phyloP scores from a whole-genome alignment of 1,140 invertebrate species.

The Formica exsecta region DNA sequence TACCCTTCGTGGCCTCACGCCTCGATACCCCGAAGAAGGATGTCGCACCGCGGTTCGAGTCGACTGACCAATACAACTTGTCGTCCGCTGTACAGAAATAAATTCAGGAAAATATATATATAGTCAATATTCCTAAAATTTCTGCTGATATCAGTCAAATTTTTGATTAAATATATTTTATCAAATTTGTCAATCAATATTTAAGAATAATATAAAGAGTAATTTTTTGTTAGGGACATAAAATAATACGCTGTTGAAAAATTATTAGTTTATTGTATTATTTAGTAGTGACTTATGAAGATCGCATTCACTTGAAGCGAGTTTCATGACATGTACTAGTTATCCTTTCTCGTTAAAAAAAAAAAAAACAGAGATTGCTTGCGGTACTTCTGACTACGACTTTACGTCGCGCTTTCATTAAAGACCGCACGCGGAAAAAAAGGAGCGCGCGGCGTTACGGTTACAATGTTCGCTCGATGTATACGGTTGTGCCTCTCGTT shows the following conservation, averaged over 20 bases:
- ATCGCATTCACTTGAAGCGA: not conserved
- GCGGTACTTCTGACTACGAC: constrained; percentile 13
- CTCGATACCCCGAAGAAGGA: constrained; percentile 68
- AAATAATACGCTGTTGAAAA: no score
- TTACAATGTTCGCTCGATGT: constrained; percentile 51
- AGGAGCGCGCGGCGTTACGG: constrained; percentile 85
- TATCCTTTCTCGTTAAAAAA: constrained; percentile 23
- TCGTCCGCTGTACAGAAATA: not conserved
- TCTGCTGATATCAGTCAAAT: no score
- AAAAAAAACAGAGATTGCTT: constrained; percentile 11
- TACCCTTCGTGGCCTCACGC: constrained; percentile 66
- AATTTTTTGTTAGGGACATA: no score
- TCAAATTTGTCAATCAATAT: no score
- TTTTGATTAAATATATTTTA: no score
- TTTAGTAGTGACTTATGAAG: no score
- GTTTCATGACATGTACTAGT: not conserved
- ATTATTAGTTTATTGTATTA: no score
- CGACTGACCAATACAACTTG: not conserved
- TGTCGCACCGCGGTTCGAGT: constrained; percentile 53
- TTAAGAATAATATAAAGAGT: no score
- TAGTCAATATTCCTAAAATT: not conserved
- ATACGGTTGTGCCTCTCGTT: constrained; percentile 44
- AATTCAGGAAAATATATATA: no score
- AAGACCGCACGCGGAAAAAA: constrained; percentile 76
- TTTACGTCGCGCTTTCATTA: constrained; percentile 57